Evolutionary conservation across 2,113 vertebrate species (phyloP).

Genomic region (Poeciliopsis occidentalis): DNA sequence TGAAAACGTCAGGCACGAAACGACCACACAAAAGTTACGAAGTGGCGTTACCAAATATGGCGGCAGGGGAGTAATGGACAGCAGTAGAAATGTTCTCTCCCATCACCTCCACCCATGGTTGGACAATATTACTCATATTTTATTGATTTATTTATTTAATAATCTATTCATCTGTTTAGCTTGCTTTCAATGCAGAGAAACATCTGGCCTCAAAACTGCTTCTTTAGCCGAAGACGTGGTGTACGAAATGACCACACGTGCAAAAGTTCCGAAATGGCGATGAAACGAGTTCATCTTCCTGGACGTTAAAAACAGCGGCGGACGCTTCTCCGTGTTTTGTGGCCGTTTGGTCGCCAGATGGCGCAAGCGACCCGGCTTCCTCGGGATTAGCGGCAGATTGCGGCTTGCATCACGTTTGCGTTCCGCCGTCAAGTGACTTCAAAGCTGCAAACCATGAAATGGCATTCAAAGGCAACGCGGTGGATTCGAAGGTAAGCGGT

Average conservation of each 20-base stretch:
- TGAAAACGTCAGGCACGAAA: too few species aligned
- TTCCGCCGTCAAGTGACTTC: slow-evolving; percentile 13
- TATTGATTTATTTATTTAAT: neutral
- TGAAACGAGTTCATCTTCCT: slow-evolving; percentile 55
- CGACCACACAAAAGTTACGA: neutral
- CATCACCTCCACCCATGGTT: too few species aligned
- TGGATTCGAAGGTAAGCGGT: slow-evolving; percentile 75
- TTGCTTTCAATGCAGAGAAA: neutral
- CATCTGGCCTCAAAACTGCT: too few species aligned
- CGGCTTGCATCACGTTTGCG: slow-evolving; percentile 29
- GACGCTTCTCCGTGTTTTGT: neutral
- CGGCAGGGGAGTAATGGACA: neutral
- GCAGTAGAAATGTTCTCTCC: too few species aligned
- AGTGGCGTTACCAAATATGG: neutral
- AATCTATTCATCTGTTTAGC: neutral
- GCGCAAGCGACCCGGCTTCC: slow-evolving; percentile 34
- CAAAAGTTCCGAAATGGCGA: neutral
- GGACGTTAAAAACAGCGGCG: slow-evolving; percentile 20
- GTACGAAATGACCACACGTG: too few species aligned
- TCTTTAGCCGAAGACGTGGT: too few species aligned
- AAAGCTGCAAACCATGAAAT: slow-evolving; percentile 66
- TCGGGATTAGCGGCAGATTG: slow-evolving; percentile 43
- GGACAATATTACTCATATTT: too few species aligned
- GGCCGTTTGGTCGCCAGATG: slow-evolving; percentile 55
- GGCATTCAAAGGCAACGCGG: slow-evolving; percentile 77